phyloP scores from a whole-genome alignment of 2,888 invertebrate genomes.

The Drosophila eohydei region DNA sequence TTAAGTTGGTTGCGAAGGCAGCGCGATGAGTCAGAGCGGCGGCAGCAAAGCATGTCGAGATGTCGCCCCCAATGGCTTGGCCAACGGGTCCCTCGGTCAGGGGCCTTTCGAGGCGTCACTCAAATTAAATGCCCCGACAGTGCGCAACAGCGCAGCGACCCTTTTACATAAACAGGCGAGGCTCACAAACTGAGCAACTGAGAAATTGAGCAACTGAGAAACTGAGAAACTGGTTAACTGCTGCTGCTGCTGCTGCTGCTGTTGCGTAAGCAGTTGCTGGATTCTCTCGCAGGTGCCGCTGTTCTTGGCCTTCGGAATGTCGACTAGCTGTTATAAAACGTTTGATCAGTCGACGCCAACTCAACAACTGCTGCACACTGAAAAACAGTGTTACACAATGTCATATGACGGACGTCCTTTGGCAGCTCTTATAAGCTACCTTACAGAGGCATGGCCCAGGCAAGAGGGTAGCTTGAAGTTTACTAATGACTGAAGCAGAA shows the following conservation, averaged over 20 bases:
- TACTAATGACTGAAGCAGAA: too few relatives aligned
- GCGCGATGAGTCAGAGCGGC: conserved; percentile 44
- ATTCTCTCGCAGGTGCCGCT: conserved; percentile 51
- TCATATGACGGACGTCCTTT: too few relatives aligned
- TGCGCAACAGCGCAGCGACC: conserved; percentile 49
- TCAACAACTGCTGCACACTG: background rate
- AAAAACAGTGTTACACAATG: background rate
- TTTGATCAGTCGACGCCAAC: background rate
- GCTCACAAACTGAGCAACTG: background rate
- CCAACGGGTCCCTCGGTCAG: conserved; percentile 30
- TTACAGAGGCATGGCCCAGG: too few relatives aligned
- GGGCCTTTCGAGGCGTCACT: conserved; percentile 53
- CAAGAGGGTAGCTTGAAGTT: background rate
- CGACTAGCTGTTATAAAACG: conserved; percentile 16
- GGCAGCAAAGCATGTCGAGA: conserved; percentile 57
- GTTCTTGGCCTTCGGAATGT: conserved; percentile 42
- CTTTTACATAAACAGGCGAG: conserved; percentile 15
- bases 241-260: conserved; percentile 1
- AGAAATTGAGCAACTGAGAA: conserved; percentile 43
- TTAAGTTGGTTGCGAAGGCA: conserved; percentile 7
- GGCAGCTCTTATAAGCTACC: too few relatives aligned
- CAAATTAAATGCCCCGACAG: conserved; percentile 53
- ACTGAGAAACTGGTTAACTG: conserved; percentile 39
- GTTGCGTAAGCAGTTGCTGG: conserved; percentile 36
- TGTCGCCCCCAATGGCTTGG: conserved; percentile 21